Conservation (phyloP, 92 coral and sea anemone genomes). For the Bergia puertoricense region DNA sequence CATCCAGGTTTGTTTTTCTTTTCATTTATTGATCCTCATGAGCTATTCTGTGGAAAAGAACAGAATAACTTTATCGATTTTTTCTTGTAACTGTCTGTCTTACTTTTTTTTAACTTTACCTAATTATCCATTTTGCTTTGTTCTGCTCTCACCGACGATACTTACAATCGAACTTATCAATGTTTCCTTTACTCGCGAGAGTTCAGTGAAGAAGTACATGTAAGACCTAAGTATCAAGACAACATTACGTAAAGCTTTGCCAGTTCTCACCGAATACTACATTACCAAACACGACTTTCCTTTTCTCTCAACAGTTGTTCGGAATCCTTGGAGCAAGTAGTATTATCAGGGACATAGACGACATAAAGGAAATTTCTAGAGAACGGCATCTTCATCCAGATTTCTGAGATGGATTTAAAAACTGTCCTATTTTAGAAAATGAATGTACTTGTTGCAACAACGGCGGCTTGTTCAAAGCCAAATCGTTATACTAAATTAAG, state of each 20-base stretch:
- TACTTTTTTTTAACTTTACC: too few species aligned
- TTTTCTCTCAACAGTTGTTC: slow-evolving; percentile 48
- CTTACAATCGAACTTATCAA: too few species aligned
- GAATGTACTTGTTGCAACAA: too few species aligned
- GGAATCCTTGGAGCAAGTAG: slow-evolving; percentile 84
- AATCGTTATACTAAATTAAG: too few species aligned
- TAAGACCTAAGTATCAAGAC: too few species aligned
- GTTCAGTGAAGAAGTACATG: too few species aligned
- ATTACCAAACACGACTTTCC: not conserved
- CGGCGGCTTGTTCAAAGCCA: too few species aligned
- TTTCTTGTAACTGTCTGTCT: too few species aligned
- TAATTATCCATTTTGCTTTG: too few species aligned
- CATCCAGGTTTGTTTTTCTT: slow-evolving; percentile 66
- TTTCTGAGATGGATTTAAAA: not conserved
- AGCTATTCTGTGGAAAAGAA: not conserved
- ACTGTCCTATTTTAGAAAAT: not conserved
- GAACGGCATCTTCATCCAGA: slow-evolving; percentile 26
- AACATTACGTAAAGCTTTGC: not conserved
- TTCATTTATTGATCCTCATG: too few species aligned
- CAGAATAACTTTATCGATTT: not conserved
- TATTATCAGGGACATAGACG: slow-evolving; percentile 75
- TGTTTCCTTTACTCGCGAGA: too few species aligned
- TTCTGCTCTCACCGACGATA: too few species aligned
- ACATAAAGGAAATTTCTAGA: slow-evolving; percentile 43
- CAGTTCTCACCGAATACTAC: not conserved